phyloP scores from a whole-genome alignment of 1,140 invertebrate species.

The Aphis craccivora region DNA sequence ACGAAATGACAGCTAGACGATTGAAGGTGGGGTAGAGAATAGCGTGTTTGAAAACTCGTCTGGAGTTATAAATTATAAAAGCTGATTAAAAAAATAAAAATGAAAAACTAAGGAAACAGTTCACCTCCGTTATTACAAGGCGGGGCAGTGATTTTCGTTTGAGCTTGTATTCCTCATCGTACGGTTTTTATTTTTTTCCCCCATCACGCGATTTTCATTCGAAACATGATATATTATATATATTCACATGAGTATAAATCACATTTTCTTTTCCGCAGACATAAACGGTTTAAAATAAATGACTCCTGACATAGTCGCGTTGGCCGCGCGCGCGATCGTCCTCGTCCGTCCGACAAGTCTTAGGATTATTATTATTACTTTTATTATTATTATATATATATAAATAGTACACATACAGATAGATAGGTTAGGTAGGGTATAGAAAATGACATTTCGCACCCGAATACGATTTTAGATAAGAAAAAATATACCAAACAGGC shows the following conservation, averaged over 20 bases:
- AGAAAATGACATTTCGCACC: conserved; percentile 42
- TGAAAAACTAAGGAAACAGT: neutral
- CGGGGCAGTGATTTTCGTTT: neutral
- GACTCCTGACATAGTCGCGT: neutral
- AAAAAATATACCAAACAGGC: conserved; percentile 32
- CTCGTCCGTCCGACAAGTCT: neutral
- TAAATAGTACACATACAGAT: neutral
- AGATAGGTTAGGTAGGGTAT: neutral
- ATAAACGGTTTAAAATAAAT: conserved; percentile 53
- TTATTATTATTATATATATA: neutral
- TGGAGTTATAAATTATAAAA: conserved; percentile 23
- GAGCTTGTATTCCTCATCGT: neutral
- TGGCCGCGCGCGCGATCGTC: neutral
- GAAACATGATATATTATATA: neutral
- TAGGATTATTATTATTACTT: neutral
- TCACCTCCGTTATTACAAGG: neutral
- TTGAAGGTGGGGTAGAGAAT: neutral
- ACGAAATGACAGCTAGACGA: neutral
- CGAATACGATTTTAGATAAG: conserved; percentile 34
- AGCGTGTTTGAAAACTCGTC: conserved; percentile 7
- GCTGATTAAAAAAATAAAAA: conserved; percentile 3
- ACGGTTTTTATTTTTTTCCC: neutral
- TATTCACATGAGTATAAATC: neutral
- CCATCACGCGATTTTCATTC: conserved; percentile 25
- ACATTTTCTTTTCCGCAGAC: conserved; percentile 33